These are phyloP conservation scores for Corythornis madagascariensis DNA, from an alignment of 2,113 vertebrate species.

Conservation along the genomic window DNA sequence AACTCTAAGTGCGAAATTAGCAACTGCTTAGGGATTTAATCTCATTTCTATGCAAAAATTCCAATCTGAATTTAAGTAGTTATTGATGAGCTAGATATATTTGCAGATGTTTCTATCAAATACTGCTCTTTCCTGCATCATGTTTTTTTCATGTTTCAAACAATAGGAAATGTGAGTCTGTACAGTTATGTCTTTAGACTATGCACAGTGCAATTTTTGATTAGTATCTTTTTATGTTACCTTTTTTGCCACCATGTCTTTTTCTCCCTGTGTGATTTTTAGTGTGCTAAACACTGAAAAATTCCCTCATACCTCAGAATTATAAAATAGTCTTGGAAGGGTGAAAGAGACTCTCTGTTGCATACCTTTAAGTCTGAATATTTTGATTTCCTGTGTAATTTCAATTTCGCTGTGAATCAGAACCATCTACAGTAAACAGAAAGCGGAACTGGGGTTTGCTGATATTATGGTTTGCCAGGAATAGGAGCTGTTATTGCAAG, in stretches of 20 bases:
- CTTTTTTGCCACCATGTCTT: background rate
- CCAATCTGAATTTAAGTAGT: background rate
- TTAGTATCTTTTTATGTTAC: background rate
- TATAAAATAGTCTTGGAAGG: constrained; percentile 40
- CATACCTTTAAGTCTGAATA: constrained; percentile 58
- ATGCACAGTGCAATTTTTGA: background rate
- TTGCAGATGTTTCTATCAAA: constrained; percentile 13
- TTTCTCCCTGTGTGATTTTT: constrained; percentile 44
- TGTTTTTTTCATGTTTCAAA: background rate
- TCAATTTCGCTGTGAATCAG: constrained; percentile 70
- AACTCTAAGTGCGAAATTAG: constrained; percentile 37
- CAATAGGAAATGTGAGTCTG: background rate
- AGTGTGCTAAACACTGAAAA: constrained; percentile 2
- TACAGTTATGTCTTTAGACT: background rate
- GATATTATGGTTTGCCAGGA: constrained; percentile 54
- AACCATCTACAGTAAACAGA: constrained; percentile 69
- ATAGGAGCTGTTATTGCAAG: constrained; percentile 54
- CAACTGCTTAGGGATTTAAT: constrained; percentile 41
- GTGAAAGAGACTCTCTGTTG: constrained; percentile 21
- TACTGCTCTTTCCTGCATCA: background rate
- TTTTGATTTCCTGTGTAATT: constrained; percentile 74
- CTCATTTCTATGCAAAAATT: constrained; percentile 51
- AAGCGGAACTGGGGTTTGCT: constrained; percentile 59
- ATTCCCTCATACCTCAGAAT: constrained; percentile 46
- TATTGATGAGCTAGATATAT: constrained; percentile 39